Percentiles rank a stretch among this genome's conserved stretches.
Evolutionary conservation across 2,888 invertebrate genomes (phyloP).

Genomic region (Tetropium fuscum): DNA sequence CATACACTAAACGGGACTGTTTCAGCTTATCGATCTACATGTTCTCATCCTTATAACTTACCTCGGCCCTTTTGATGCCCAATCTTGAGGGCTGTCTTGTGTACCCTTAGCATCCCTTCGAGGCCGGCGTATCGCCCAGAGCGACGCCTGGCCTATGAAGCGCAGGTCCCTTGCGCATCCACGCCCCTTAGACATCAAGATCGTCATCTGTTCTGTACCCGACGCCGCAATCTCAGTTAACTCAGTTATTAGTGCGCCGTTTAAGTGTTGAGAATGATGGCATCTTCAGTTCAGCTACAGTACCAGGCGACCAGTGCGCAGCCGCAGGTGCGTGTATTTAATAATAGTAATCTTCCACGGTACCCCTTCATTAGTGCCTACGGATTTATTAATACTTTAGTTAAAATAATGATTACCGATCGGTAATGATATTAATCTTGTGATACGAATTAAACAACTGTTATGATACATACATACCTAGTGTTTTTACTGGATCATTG

Average conservation of each 20-base stretch:
- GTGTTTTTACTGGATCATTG: slow-evolving; percentile 1
- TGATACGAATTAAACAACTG: slow-evolving; percentile 5
- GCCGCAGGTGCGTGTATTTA: slow-evolving; percentile 64
- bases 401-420: slow-evolving; percentile 36
- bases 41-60: slow-evolving; percentile 27
- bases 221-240: slow-evolving; percentile 60
- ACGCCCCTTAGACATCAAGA: slow-evolving; percentile 60
- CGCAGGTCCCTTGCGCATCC: slow-evolving; percentile 60
- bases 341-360: slow-evolving; percentile 61
- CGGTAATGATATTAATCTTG: slow-evolving; percentile 15
- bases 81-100: slow-evolving; percentile 30
- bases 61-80: slow-evolving; percentile 33
- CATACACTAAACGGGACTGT: too few relatives aligned
- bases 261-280: slow-evolving; percentile 62
- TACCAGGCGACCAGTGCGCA: slow-evolving; percentile 61
- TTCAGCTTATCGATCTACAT: slow-evolving; percentile 4
- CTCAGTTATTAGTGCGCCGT: slow-evolving; percentile 66
- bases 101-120: slow-evolving; percentile 35
- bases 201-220: slow-evolving; percentile 60
- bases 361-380: slow-evolving; percentile 54
- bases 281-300: slow-evolving; percentile 60
- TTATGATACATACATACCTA: background rate
- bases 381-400: slow-evolving; percentile 56
- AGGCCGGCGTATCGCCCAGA: slow-evolving; percentile 39
- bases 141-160: slow-evolving; percentile 40